Conservation (phyloP, 2,888 invertebrate genomes). For the Gryllus longicercus region DNA sequence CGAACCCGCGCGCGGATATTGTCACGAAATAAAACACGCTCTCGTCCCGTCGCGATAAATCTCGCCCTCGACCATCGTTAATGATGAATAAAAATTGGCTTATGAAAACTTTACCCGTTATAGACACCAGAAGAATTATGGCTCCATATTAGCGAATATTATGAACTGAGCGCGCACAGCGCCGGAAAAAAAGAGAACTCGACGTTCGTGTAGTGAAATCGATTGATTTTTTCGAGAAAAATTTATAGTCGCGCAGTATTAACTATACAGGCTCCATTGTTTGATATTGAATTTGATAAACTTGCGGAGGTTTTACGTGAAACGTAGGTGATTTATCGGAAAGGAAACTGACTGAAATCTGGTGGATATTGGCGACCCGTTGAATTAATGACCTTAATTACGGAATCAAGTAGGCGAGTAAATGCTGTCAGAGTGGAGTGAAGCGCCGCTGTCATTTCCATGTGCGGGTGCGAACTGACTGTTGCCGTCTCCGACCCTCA, state of each 20-base stretch:
- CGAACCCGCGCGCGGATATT: constrained; percentile 17
- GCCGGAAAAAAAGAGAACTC: not conserved
- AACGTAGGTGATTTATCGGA: constrained; percentile 4
- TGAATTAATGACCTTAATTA: constrained; percentile 8
- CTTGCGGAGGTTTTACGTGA: constrained; percentile 17
- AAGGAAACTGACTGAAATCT: constrained; percentile 10
- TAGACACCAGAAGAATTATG: constrained; percentile 17
- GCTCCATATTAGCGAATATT: constrained; percentile 17
- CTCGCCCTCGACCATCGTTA: not conserved
- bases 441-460: not conserved
- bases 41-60: not conserved
- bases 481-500: not conserved
- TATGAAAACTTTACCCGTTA: constrained; percentile 17
- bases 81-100: constrained; percentile 17
- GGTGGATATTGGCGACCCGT: constrained; percentile 6
- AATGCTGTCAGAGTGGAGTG: not conserved
- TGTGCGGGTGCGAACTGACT: not conserved
- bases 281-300: constrained; percentile 10
- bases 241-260: constrained; percentile 8
- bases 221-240: not conserved
- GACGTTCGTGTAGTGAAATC: constrained; percentile 5
- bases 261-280: constrained; percentile 17
- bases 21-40: constrained; percentile 17
- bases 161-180: not conserved
- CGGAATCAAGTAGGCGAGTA: not conserved